Conservation (phyloP, 2,888 invertebrate species). For the Netelia inedita region DNA sequence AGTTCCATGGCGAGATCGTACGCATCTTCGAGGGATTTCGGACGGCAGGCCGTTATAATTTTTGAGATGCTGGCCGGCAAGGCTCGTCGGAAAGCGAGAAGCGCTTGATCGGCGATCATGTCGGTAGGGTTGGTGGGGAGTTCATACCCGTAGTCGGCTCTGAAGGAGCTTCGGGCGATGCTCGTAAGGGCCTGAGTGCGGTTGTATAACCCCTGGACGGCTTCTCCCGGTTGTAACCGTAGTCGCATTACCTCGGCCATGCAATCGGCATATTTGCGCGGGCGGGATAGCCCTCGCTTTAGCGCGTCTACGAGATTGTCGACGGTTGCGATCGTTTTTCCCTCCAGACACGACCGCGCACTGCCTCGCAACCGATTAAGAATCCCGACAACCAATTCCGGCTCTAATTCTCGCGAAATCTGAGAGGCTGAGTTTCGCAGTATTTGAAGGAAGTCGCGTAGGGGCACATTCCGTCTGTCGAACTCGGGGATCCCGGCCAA, state of each 20-base stretch:
- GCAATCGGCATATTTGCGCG: neutral
- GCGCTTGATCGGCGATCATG: too few relatives aligned
- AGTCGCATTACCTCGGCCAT: neutral
- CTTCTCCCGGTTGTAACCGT: constrained; percentile 5
- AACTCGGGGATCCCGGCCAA: neutral
- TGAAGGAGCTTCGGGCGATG: neutral
- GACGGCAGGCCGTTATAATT: neutral
- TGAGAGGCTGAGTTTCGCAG: neutral
- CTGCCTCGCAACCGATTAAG: too few relatives aligned
- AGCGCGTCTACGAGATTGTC: neutral
- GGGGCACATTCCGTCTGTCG: too few relatives aligned
- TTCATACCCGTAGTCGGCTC: too few relatives aligned
- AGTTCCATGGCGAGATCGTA: neutral
- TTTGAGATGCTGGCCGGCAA: neutral
- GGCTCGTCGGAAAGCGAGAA: too few relatives aligned
- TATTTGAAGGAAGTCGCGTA: constrained; percentile 15
- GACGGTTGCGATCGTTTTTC: neutral
- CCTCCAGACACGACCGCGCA: too few relatives aligned
- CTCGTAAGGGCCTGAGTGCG: neutral
- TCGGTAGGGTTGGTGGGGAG: too few relatives aligned
- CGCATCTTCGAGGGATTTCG: neutral
- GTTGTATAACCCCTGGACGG: neutral
- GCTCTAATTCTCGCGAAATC: neutral
- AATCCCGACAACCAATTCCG: neutral
- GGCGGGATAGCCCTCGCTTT: neutral